phyloP scores from a whole-genome alignment of 2,888 invertebrate genomes.

The Neoaliturus tenellus region DNA sequence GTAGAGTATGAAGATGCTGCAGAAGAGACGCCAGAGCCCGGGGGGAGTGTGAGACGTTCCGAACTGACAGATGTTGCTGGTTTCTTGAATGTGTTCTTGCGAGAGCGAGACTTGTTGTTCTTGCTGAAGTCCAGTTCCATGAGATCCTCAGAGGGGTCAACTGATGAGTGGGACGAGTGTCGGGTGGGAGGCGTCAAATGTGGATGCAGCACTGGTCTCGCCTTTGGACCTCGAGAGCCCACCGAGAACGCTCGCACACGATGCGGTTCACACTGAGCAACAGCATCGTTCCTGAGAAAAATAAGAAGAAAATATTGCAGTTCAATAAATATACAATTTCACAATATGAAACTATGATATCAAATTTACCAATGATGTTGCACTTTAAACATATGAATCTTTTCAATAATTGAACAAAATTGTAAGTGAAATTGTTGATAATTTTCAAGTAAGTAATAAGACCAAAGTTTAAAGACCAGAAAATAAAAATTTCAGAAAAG shows the following conservation, averaged over 20 bases:
- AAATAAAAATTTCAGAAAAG: too few species aligned
- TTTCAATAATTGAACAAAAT: too few species aligned
- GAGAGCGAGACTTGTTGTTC: constrained; percentile 61
- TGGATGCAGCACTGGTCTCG: constrained; percentile 37
- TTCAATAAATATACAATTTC: too few species aligned
- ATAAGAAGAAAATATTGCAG: too few species aligned
- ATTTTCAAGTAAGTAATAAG: too few species aligned
- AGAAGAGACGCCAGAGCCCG: constrained; percentile 61
- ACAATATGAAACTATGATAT: too few species aligned
- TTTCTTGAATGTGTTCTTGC: constrained; percentile 59
- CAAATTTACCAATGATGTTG: too few species aligned
- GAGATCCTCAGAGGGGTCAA: constrained; percentile 83
- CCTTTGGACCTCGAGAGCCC: constrained; percentile 73
- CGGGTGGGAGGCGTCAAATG: constrained; percentile 62
- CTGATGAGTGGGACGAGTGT: constrained; percentile 72
- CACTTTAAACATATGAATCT: too few species aligned
- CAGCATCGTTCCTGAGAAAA: constrained; percentile 71
- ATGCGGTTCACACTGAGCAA: constrained; percentile 71
- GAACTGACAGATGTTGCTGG: constrained; percentile 58
- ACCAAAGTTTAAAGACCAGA: too few species aligned
- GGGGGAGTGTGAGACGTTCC: constrained; percentile 63
- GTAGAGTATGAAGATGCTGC: constrained; percentile 65
- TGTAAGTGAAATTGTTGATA: too few species aligned
- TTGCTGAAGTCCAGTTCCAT: constrained; percentile 87
- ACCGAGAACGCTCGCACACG: constrained; percentile 87